Evolutionary conservation across 2,797 vertebrate species (phyloP).

Genomic region (Antrozous pallidus): DNA sequence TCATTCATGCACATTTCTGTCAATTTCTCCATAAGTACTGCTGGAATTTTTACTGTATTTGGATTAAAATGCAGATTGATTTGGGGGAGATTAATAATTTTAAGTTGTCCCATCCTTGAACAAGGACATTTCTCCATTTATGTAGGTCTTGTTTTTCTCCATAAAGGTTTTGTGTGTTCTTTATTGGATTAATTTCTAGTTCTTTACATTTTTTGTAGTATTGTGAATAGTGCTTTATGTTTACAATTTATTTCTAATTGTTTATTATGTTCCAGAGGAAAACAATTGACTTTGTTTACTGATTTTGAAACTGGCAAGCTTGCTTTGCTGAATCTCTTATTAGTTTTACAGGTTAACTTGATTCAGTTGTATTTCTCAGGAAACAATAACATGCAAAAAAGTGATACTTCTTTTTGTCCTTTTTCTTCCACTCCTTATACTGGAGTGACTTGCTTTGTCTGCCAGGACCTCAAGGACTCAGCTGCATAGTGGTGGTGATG

Average conservation of each 20-base stretch:
- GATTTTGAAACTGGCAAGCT: neutral
- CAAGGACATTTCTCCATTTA: neutral
- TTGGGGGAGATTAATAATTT: neutral
- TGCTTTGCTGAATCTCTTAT: neutral
- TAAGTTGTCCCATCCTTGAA: neutral
- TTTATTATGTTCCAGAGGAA: slow-evolving; percentile 9
- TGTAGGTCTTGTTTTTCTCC: neutral
- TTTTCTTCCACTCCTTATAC: neutral
- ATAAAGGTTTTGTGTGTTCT: neutral
- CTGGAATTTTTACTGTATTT: neutral
- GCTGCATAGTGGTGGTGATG: neutral
- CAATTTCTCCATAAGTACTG: neutral
- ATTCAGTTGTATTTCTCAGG: neutral
- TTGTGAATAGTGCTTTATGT: neutral
- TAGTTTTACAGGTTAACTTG: neutral
- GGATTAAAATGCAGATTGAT: neutral
- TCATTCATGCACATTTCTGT: neutral
- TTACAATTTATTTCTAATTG: neutral
- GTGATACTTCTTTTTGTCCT: neutral
- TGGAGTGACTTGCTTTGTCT: neutral
- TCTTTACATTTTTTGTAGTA: neutral
- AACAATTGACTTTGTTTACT: neutral
- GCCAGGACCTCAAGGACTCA: neutral
- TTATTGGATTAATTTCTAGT: neutral
- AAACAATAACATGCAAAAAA: neutral